These are phyloP conservation scores for Yoshiicerus persimilis DNA, from an alignment of 1,140 invertebrate species.

Conservation along the genomic window DNA sequence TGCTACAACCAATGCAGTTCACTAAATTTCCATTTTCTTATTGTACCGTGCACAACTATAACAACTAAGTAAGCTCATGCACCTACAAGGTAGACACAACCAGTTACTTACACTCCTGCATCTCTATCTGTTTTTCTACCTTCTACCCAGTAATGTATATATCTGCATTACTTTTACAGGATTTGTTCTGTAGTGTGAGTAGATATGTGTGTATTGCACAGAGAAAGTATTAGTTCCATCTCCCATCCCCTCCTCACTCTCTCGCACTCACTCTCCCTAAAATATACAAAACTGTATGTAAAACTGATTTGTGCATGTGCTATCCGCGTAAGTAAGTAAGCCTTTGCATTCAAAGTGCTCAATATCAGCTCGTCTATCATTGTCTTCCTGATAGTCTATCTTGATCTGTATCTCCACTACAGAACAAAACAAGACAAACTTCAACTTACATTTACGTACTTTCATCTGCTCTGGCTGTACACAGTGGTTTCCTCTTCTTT, in stretches of 20 bases:
- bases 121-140: too few species aligned
- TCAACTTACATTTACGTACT: background rate
- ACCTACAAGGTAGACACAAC: background rate
- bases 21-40: background rate
- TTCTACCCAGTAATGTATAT: too few species aligned
- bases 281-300: constrained; percentile 21
- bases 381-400: background rate
- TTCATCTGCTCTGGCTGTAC: background rate
- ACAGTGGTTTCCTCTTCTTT: background rate
- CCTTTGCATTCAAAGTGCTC: constrained; percentile 16
- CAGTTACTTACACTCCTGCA: background rate
- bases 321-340: background rate
- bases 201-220: background rate
- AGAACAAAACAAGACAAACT: background rate
- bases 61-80: too few species aligned
- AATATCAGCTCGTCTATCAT: constrained; percentile 13
- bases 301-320: constrained; percentile 22
- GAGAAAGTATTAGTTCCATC: constrained; percentile 1
- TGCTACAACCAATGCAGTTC: background rate
- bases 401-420: background rate
- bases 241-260: background rate
- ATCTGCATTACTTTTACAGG: background rate
- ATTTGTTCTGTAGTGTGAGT: background rate
- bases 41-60: background rate
- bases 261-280: background rate